Evolutionary conservation across 1,140 invertebrate species (phyloP).

Genomic region (Hydropsyche tenuis): DNA sequence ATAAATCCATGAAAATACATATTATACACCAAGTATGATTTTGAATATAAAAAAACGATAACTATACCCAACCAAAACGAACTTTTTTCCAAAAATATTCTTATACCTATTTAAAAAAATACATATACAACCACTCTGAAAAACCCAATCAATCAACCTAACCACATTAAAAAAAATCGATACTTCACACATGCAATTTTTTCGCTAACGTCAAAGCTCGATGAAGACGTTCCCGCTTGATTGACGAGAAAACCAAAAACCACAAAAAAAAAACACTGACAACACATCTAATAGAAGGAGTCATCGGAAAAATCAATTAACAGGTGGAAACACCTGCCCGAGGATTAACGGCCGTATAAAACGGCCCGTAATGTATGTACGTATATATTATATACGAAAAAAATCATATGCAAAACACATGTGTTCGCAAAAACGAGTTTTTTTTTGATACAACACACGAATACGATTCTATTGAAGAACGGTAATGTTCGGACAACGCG

Average conservation of each 20-base stretch:
- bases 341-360: slow-evolving; percentile 37
- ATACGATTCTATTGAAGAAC: not conserved
- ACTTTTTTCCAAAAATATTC: too few species aligned
- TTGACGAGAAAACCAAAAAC: not conserved
- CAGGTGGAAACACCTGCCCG: slow-evolving; percentile 34
- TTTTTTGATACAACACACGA: not conserved
- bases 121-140: too few species aligned
- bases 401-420: not conserved
- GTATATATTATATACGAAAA: too few species aligned
- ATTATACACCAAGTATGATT: too few species aligned
- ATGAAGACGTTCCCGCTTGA: not conserved
- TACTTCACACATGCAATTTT: too few species aligned
- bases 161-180: too few species aligned
- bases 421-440: not conserved
- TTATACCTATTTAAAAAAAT: too few species aligned
- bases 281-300: not conserved
- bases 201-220: not conserved
- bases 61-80: too few species aligned
- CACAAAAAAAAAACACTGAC: not conserved
- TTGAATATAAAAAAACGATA: too few species aligned
- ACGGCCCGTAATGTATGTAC: slow-evolving; percentile 26
- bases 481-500: not conserved
- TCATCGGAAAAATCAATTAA: slow-evolving; percentile 31
- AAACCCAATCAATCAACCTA: too few species aligned
- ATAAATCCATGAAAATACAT: too few species aligned